Evolutionary conservation across 2,797 vertebrate genomes (phyloP).

Genomic region (Craterocephalus amniculus): DNA sequence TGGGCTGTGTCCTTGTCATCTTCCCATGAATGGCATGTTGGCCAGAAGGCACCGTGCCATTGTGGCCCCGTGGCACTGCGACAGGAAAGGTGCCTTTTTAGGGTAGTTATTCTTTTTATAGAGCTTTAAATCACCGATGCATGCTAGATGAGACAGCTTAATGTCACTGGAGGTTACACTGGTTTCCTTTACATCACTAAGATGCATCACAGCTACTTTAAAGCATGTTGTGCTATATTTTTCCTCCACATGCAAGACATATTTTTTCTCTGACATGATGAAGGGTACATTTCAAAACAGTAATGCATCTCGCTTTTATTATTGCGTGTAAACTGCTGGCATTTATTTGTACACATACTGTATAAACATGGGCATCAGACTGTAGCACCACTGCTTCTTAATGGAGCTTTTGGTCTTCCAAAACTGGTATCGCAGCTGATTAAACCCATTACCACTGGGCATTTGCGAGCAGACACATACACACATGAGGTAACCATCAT

Average conservation of each 20-base stretch:
- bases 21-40: constrained; percentile 57
- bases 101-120: constrained; percentile 40
- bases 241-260: constrained; percentile 3
- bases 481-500: constrained; percentile 54
- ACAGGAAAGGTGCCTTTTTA: constrained; percentile 69
- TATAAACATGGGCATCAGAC: constrained; percentile 22
- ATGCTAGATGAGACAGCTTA: constrained; percentile 39
- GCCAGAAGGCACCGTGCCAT: constrained; percentile 49
- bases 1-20: constrained; percentile 77
- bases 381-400: constrained; percentile 26
- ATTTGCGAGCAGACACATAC: constrained; percentile 1
- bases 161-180: constrained; percentile 33
- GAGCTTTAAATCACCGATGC: constrained; percentile 54
- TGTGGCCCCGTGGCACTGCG: constrained; percentile 43
- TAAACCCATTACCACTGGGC: constrained; percentile 41
- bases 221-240: neutral
- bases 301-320: neutral
- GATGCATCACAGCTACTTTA: constrained; percentile 23
- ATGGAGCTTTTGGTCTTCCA: constrained; percentile 29
- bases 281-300: constrained; percentile 19
- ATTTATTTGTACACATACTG: constrained; percentile 21
- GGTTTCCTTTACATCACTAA: constrained; percentile 29
- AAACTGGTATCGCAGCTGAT: constrained; percentile 42
- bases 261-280: constrained; percentile 4
- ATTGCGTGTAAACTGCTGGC: neutral